These are phyloP conservation scores for Tipula unca DNA, from an alignment of 2,888 invertebrate species.

Conservation along the genomic window DNA sequence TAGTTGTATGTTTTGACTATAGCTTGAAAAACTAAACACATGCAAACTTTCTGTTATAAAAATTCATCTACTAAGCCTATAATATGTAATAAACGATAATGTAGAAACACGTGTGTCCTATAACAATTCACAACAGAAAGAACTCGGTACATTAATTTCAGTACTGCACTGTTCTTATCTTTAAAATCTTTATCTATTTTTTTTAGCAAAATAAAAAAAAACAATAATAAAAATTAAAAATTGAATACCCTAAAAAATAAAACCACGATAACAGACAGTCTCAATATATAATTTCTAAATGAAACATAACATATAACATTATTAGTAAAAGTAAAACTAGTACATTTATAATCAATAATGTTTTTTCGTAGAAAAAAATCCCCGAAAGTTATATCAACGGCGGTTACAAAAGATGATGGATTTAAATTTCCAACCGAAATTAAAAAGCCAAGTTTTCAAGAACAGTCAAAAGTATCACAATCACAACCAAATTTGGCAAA, in stretches of 20 bases:
- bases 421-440: constrained; percentile 35
- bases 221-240: constrained; percentile 8
- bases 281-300: not conserved
- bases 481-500: constrained; percentile 27
- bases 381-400: constrained; percentile 24
- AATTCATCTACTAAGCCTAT: too few relatives aligned
- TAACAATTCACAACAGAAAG: not conserved
- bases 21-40: too few relatives aligned
- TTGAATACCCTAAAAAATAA: not conserved
- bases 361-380: constrained; percentile 25
- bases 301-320: not conserved
- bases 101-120: too few relatives aligned
- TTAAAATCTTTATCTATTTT: not conserved
- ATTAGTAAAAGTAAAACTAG: not conserved
- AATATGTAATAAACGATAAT: too few relatives aligned
- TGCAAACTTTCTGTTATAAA: too few relatives aligned
- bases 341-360: not conserved
- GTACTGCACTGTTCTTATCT: not conserved
- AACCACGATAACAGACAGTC: not conserved
- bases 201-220: not conserved
- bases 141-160: not conserved
- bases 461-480: not conserved
- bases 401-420: constrained; percentile 30
- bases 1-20: too few relatives aligned
- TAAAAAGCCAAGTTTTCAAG: constrained; percentile 28